Evolutionary conservation across 53 echinoderm and acorn worm species (phyloP).

Genomic region (Astropecten irregularis): DNA sequence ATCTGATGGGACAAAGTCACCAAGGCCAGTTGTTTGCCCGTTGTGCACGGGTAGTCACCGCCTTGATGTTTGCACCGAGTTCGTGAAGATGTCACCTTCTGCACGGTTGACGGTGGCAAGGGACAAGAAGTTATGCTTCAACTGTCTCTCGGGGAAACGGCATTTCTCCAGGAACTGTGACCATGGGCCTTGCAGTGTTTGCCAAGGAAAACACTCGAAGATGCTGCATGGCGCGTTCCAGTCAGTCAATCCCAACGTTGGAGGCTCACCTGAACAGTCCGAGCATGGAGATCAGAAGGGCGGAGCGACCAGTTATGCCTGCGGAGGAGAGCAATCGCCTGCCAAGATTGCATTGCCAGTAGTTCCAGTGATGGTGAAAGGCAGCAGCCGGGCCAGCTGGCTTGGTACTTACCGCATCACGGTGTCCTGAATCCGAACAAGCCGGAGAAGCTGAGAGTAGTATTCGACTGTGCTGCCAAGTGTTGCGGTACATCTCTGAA

Average conservation of each 20-base stretch:
- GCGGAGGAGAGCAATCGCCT: conserved; percentile 15
- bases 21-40: not conserved
- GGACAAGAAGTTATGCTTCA: not conserved
- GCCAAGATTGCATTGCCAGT: conserved; percentile 10
- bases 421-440: conserved; percentile 47
- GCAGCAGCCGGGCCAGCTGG: not conserved
- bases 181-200: not conserved
- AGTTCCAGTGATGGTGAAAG: not conserved
- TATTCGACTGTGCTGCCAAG: conserved; percentile 56
- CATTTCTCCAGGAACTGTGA: not conserved
- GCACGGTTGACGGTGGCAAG: not conserved
- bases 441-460: conserved; percentile 58
- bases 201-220: not conserved
- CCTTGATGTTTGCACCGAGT: not conserved
- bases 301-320: not conserved
- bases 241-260: not conserved
- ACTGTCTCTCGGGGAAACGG: not conserved
- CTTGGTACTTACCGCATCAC: conserved; percentile 72
- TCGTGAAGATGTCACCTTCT: not conserved
- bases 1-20: not conserved
- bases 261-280: not conserved
- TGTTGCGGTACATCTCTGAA: conserved; percentile 59
- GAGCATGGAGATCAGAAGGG: not conserved
- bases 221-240: conserved; percentile 5
- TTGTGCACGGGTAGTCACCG: not conserved